Percentiles rank a stretch among this genome's conserved stretches.
phyloP scores from a whole-genome alignment of 1,140 invertebrate species.

The Lepidurus couesii region DNA sequence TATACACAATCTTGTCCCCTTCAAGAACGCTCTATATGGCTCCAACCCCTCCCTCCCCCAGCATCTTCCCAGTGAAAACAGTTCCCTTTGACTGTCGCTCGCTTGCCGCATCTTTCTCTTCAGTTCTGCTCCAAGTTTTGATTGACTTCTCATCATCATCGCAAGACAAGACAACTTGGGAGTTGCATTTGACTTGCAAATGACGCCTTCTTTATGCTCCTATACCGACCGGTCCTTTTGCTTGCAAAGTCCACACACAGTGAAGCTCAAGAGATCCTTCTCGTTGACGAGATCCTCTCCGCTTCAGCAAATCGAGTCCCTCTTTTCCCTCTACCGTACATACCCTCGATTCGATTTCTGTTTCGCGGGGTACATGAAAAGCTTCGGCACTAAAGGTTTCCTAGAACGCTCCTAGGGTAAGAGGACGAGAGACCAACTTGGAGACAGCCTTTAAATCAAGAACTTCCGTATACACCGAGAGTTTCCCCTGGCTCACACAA shows the following conservation, averaged over 20 bases:
- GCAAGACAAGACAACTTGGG: constrained; percentile 10
- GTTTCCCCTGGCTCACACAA: no score
- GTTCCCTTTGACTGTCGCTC: background rate
- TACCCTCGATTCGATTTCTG: background rate
- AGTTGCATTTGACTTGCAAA: constrained; percentile 16
- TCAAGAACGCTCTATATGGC: background rate
- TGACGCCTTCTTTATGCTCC: background rate
- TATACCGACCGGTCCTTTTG: background rate
- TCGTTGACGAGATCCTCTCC: constrained; percentile 4
- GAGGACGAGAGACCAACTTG: no score
- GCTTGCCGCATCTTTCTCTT: background rate
- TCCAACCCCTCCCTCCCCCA: background rate
- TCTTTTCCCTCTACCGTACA: background rate
- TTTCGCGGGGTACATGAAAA: background rate
- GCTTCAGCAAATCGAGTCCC: background rate
- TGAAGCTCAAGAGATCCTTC: background rate
- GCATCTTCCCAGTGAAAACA: background rate
- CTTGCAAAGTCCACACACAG: background rate
- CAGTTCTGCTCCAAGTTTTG: background rate
- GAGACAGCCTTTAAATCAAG: background rate
- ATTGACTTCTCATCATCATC: constrained; percentile 22
- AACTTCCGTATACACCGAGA: background rate
- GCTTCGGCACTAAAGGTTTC: background rate
- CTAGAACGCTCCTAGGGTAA: background rate
- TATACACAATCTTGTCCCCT: constrained; percentile 11